Evolutionary conservation across 2,113 vertebrate species (phyloP).

Genomic region (Chlorocebus sabaeus): DNA sequence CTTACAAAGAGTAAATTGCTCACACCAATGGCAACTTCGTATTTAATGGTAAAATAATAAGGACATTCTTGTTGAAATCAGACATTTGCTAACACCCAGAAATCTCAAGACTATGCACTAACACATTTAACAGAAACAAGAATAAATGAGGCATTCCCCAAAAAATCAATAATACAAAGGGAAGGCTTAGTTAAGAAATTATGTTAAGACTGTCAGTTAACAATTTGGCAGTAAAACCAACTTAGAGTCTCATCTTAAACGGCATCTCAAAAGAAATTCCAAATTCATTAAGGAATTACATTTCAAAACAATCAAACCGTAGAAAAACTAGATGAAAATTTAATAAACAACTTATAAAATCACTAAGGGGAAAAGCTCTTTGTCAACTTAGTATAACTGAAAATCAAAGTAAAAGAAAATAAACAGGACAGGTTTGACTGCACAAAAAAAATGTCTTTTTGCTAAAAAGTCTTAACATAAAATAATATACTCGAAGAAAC

Average conservation of each 20-base stretch:
- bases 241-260: neutral
- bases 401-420: neutral
- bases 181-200: neutral
- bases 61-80: neutral
- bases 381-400: neutral
- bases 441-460: neutral
- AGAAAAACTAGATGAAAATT: neutral
- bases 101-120: neutral
- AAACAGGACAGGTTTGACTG: neutral
- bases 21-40: neutral
- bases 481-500: neutral
- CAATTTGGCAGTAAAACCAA: neutral
- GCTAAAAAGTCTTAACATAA: neutral
- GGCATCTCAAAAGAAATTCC: neutral
- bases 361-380: neutral
- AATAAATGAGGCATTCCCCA: neutral
- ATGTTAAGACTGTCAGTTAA: neutral
- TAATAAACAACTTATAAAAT: neutral
- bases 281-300: neutral
- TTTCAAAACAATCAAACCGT: neutral
- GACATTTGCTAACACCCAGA: neutral
- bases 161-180: neutral
- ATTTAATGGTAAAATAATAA: neutral
- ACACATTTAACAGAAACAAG: neutral
- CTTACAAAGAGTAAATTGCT: neutral